phyloP scores from a whole-genome alignment of 2,113 vertebrate genomes.

The Equus quagga region DNA sequence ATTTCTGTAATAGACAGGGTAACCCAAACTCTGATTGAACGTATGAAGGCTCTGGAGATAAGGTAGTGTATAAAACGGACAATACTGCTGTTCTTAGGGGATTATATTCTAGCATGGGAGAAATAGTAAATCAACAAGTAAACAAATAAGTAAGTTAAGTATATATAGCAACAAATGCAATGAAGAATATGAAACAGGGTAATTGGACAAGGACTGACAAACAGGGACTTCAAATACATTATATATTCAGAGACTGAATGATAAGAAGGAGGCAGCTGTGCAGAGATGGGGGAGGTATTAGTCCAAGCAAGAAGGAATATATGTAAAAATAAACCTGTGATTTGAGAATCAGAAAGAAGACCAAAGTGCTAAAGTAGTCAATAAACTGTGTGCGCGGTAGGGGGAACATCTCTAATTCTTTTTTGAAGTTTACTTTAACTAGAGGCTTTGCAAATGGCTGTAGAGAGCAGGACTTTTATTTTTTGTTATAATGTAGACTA shows the following conservation, averaged over 20 bases:
- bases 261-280: background rate
- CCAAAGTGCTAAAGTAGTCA: background rate
- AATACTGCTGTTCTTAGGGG: background rate
- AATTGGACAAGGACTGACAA: background rate
- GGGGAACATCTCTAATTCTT: background rate
- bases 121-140: background rate
- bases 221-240: background rate
- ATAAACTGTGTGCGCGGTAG: background rate
- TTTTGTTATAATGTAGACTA: too few relatives aligned
- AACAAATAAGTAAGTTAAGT: background rate
- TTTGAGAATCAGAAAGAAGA: background rate
- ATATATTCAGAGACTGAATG: background rate
- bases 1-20: background rate
- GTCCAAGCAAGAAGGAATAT: fast-evolving
- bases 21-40: background rate
- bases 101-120: background rate
- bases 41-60: background rate
- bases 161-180: background rate
- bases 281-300: background rate
- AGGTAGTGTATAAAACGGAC: background rate
- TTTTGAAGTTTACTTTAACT: background rate
- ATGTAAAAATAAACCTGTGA: background rate
- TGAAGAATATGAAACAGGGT: background rate
- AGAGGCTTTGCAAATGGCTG: background rate
- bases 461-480: background rate